phyloP scores from a whole-genome alignment of 1,140 invertebrate species.

The Zaprionus kolodkinae region DNA sequence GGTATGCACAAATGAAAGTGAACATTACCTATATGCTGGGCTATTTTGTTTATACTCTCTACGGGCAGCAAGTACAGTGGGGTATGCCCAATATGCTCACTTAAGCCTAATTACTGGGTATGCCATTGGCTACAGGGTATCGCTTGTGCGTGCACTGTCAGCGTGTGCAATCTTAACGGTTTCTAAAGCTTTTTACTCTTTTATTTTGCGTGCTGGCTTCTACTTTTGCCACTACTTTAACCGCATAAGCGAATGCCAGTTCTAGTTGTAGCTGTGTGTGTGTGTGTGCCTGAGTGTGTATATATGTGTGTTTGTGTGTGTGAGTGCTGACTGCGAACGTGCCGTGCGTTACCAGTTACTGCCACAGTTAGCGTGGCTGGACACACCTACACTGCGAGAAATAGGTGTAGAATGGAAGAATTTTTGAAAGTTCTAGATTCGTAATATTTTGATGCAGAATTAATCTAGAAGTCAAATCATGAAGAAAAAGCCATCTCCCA shows the following conservation, averaged over 20 bases:
- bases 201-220: constrained; percentile 59
- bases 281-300: constrained; percentile 7
- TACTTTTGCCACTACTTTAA: constrained; percentile 75
- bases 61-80: not conserved
- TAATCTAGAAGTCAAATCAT: no score
- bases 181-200: constrained; percentile 22
- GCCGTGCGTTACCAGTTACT: constrained; percentile 47
- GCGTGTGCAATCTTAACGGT: constrained; percentile 1
- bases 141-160: not conserved
- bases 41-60: constrained; percentile 20
- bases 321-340: constrained; percentile 45
- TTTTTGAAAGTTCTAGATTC: no score
- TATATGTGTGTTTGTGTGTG: constrained; percentile 22
- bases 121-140: not conserved
- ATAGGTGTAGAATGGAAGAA: no score
- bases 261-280: constrained; percentile 2
- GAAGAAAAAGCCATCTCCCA: no score
- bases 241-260: constrained; percentile 61
- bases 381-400: constrained; percentile 12
- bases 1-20: not conserved
- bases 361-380: constrained; percentile 39
- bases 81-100: not conserved
- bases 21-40: not conserved
- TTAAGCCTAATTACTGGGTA: constrained; percentile 4
- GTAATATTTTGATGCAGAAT: no score